Base-by-base conservation (phyloP, 2,888 invertebrate genomes). In the Pseudeuparius sepicola region DNA sequence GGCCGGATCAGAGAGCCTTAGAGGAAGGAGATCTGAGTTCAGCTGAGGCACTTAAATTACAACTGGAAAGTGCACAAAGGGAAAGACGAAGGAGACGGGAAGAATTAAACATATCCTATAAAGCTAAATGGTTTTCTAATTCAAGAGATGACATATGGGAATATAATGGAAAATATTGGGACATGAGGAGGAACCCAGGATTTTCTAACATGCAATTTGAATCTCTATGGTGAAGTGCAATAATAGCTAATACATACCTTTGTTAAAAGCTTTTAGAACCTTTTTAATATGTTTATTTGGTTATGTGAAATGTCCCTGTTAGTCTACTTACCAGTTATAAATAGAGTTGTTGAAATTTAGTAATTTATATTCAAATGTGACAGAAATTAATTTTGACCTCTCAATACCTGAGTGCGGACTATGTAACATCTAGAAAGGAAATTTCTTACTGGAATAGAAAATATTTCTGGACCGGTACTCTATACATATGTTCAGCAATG, bases 161-260 rank as follows among this genome's bases (percentile, higher is more conserved):
- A 53, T 84, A 75, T 63, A 75, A 70, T 44, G 75, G 78, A 32
- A 75, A 76, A 56, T 86, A 86, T 61, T 86, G 85, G 85, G 75
- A 77, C 50, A 65, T 66, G 41, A 59, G 74, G 23, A 76, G 77
- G 46, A 75, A 70, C 45, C 73, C 72, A 1, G 79, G 78, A 29
- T 83, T 82, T 65, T 57, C 65, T 23, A 66, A 64, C 39, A 51
- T 67, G 44, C 52, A 57, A 38, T 65, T 71, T 51, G 74, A 75
- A 37, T 59, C 68, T 41, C 64, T 79, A 36, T 79, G 79, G 79
- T 78, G 71, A 76, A 65, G 63, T 37, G 45, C 36, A 40, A 11
- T 18, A 18, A 20, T 15, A 9, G 6, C 30, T 29, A 26, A 25
- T 18, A 20, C 2, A 10, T 29, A 29, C 14, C 16, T 16, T 24